phyloP scores from a whole-genome alignment of 2,797 vertebrate species.

The Sternarchorhynchus goeldii region DNA sequence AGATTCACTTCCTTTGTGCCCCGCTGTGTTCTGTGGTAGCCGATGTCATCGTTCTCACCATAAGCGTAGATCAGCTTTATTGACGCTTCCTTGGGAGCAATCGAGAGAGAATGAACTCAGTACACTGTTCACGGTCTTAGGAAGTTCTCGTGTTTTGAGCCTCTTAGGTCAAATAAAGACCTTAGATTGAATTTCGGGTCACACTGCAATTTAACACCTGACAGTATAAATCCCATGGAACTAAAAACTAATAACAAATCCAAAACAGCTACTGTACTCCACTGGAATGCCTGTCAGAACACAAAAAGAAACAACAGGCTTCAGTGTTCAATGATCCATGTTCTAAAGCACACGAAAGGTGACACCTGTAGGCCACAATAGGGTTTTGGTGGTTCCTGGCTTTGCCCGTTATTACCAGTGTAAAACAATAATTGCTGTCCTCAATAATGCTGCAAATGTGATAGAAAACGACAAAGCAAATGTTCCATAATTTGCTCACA shows the following conservation, averaged over 20 bases:
- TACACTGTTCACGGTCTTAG: no score
- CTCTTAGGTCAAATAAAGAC: no score
- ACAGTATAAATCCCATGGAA: no score
- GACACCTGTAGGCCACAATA: not conserved
- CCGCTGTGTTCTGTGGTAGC: slow-evolving; percentile 61
- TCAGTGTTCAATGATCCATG: not conserved
- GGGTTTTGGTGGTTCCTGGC: not conserved
- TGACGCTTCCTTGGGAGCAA: slow-evolving; percentile 65
- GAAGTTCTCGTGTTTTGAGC: no score
- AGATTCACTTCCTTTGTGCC: slow-evolving; percentile 80
- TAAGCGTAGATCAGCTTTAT: slow-evolving; percentile 75
- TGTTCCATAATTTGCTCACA: slow-evolving; percentile 61
- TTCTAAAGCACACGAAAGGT: not conserved
- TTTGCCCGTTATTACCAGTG: not conserved
- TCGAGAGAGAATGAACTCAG: not conserved
- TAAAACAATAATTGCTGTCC: not conserved
- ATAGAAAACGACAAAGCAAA: not conserved
- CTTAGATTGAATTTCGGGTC: no score
- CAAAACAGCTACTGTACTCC: not conserved
- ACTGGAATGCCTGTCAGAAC: not conserved
- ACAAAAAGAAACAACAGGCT: not conserved
- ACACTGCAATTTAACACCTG: no score
- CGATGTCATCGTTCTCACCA: slow-evolving; percentile 68
- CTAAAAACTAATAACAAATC: no score
- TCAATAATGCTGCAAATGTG: not conserved